These are phyloP conservation scores for Drosophila pallidifrons DNA, from an alignment of 1,140 invertebrate genomes.

Conservation along the genomic window DNA sequence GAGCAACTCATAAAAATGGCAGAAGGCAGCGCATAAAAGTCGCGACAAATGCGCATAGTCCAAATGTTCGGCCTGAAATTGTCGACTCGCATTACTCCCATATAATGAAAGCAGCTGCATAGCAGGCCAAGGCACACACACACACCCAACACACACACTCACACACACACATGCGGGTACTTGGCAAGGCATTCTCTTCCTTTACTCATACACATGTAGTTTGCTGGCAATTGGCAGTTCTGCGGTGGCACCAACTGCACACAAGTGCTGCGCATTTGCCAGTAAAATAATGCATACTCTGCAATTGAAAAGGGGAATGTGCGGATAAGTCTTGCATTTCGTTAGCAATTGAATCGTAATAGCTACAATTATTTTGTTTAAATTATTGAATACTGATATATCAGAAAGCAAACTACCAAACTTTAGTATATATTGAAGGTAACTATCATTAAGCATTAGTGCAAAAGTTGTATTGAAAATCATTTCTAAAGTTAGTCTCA, in stretches of 20 bases:
- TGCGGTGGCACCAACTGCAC: constrained; percentile 70
- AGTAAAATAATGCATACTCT: constrained; percentile 45
- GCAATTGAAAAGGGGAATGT: not conserved
- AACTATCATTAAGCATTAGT: no score
- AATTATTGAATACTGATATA: not conserved
- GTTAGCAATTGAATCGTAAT: not conserved
- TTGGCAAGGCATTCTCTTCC: not conserved
- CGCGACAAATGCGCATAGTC: constrained; percentile 57
- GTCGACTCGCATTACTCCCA: constrained; percentile 47
- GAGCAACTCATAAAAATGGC: constrained; percentile 15
- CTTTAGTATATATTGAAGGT: no score
- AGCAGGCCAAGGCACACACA: constrained; percentile 36
- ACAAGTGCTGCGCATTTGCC: constrained; percentile 70
- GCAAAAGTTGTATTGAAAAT: no score
- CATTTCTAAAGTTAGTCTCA: no score
- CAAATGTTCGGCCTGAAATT: constrained; percentile 54
- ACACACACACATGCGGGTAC: constrained; percentile 15
- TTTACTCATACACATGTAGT: constrained; percentile 14
- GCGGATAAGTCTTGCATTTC: no score
- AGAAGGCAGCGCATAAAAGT: constrained; percentile 48
- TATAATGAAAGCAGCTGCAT: constrained; percentile 67
- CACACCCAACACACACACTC: constrained; percentile 17
- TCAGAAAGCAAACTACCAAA: not conserved
- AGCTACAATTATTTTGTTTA: not conserved
- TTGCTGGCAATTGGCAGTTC: constrained; percentile 69